Conservation (phyloP, 2,888 invertebrate genomes). For the Hirtodrosophila trivittata region DNA sequence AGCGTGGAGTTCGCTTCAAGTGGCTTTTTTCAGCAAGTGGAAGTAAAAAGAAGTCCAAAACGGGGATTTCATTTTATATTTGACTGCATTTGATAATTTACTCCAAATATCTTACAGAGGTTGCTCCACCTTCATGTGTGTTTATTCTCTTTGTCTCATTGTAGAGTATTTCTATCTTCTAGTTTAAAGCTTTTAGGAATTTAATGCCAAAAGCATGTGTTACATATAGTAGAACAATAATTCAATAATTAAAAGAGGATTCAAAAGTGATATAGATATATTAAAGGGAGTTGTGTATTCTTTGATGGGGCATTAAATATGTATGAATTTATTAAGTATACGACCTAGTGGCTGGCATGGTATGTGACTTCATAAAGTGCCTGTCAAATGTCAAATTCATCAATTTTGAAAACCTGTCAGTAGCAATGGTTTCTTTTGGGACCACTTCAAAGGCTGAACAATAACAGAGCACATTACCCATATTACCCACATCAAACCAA, state of each 20-base stretch:
- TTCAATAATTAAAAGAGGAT: too few species aligned
- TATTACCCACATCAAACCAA: conserved; percentile 73
- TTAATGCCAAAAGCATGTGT: too few species aligned
- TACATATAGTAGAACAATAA: too few species aligned
- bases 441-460: conserved; percentile 54
- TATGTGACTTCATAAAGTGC: conserved; percentile 7
- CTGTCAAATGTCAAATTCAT: conserved; percentile 63
- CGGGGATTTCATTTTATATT: conserved; percentile 33
- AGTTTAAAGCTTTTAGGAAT: too few species aligned
- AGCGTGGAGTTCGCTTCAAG: conserved; percentile 57
- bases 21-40: conserved; percentile 46
- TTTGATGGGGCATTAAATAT: not conserved
- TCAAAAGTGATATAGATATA: too few species aligned
- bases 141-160: too few species aligned
- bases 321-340: not conserved
- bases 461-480: conserved; percentile 53
- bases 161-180: too few species aligned
- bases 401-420: conserved; percentile 35
- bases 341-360: not conserved
- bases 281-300: too few species aligned
- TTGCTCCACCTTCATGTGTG: not conserved
- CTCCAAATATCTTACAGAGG: conserved; percentile 4
- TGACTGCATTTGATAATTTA: conserved; percentile 41
- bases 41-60: conserved; percentile 5
- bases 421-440: conserved; percentile 17